Evolutionary conservation across 2,888 invertebrate species (phyloP).

Genomic region (Theodoxus fluviatilis): DNA sequence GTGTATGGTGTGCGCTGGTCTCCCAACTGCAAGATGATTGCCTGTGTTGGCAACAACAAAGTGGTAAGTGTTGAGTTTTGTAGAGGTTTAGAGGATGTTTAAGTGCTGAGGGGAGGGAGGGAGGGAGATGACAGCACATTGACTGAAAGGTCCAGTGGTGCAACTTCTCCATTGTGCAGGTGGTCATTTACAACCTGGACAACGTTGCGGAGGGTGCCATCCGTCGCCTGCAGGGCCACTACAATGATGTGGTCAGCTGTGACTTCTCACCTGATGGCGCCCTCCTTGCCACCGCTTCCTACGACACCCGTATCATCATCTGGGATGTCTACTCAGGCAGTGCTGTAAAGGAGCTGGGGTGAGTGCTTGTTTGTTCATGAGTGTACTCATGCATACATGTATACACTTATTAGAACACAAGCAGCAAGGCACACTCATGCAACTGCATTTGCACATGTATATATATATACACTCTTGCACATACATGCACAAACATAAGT

Average conservation of each 20-base stretch:
- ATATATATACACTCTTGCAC: too few relatives aligned
- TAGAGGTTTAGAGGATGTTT: background rate
- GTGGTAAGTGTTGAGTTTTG: conserved; percentile 24
- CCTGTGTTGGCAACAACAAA: conserved; percentile 55
- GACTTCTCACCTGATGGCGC: conserved; percentile 69
- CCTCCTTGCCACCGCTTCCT: conserved; percentile 68
- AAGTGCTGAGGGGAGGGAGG: background rate
- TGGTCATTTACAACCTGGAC: conserved; percentile 66
- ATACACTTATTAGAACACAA: background rate
- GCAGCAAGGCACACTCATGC: too few relatives aligned
- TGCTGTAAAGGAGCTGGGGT: conserved; percentile 53
- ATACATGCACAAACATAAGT: too few relatives aligned
- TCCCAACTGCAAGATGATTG: conserved; percentile 63
- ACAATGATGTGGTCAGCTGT: conserved; percentile 67
- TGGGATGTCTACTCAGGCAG: conserved; percentile 68
- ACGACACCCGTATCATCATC: conserved; percentile 68
- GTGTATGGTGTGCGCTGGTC: conserved; percentile 68
- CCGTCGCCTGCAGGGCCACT: conserved; percentile 66
- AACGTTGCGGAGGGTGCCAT: conserved; percentile 29
- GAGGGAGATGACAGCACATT: background rate
- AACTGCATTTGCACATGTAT: too few relatives aligned
- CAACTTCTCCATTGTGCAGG: conserved; percentile 54
- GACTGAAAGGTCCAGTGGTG: background rate
- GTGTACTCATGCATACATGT: background rate
- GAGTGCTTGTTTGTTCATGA: conserved; percentile 32